Evolutionary conservation across 2,113 vertebrate genomes (phyloP), one percentile per base, ranked within the genome.

Genomic region (Eptesicus fuscus): DNA sequence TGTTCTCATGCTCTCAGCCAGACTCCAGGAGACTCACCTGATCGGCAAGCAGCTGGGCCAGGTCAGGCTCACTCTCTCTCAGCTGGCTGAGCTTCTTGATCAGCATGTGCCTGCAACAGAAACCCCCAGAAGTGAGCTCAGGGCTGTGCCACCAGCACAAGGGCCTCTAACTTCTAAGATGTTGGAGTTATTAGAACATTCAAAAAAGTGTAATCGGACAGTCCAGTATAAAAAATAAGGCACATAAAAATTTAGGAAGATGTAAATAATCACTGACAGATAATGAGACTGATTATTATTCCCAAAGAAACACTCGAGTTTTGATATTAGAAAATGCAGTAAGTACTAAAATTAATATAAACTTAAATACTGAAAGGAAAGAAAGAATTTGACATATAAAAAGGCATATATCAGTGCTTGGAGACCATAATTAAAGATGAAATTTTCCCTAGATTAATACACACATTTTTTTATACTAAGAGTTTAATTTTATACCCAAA

Each of bases 31-130:
- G 28, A 93, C 97, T 97, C 96, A 99, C 99, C 99, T 99, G 99
- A 4, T 99, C 99, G 1, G 99, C 98, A 4, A 99, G 98, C 95
- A 99, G 97, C 92, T 98, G 98, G 40, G 99, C 99, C 97, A 99
- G 98, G 2, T 99, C 99, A 0, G 99, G 98, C 97, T 99, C 98
- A 0, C 97, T 96, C 88, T 98, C 98, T 92, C 99, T 99, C 95
- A 99, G 98, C 22, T 98, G 95, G 0, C 97, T 98, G 89, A 99
- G 94, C 96, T 99, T 99, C 98, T 98, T 99, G 97, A 99, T 99
- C 74, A 99, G 98, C 47, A 97, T 91, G 4, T 99, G 99, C 92
- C 99, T 99, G 86, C 10, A 85, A 96, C 5, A 82, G 79, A 79
- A 85, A 12, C 40, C 53, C 51, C 40, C 23, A 25, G 35, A 4